These are phyloP conservation scores for Acanthurus leucopareius DNA, from an alignment of 2,797 vertebrate genomes.

Conservation along the genomic window DNA sequence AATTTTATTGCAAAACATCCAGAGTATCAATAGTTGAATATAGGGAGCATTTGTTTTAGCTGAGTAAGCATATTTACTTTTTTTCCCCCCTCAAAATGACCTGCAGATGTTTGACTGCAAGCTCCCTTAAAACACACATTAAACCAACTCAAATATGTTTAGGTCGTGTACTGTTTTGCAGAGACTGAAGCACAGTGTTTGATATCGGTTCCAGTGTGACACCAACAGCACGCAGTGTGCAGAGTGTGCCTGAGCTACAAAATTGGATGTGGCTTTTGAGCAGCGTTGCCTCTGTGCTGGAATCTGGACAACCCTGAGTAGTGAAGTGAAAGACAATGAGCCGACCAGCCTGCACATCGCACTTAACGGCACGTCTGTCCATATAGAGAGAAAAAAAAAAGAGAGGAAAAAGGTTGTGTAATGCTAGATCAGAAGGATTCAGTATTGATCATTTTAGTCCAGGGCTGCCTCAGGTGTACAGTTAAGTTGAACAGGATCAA, in stretches of 20 bases:
- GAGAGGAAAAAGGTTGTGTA: constrained; percentile 25
- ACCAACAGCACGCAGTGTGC: neutral
- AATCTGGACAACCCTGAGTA: neutral
- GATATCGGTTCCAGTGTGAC: constrained; percentile 16
- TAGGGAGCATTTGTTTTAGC: constrained; percentile 54
- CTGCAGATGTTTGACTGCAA: constrained; percentile 21
- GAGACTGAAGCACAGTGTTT: constrained; percentile 18
- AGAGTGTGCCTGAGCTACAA: constrained; percentile 1
- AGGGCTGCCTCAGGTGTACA: constrained; percentile 43
- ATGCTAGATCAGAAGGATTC: constrained; percentile 60
- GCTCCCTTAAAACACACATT: constrained; percentile 25
- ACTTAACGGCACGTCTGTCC: neutral
- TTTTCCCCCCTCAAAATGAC: constrained; percentile 21
- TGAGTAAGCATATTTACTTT: constrained; percentile 55
- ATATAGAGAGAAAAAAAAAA: neutral
- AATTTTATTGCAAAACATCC: constrained; percentile 32
- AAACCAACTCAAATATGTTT: constrained; percentile 19
- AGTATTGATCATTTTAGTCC: constrained; percentile 41
- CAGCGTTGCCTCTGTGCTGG: neutral
- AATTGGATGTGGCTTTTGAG: constrained; percentile 32
- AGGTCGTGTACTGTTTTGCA: constrained; percentile 18
- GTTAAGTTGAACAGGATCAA: constrained; percentile 56
- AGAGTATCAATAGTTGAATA: constrained; percentile 41
- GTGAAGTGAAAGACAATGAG: neutral
- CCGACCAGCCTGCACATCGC: constrained; percentile 15